phyloP scores from a whole-genome alignment of 2,888 invertebrate genomes.

The Atrina japonica region DNA sequence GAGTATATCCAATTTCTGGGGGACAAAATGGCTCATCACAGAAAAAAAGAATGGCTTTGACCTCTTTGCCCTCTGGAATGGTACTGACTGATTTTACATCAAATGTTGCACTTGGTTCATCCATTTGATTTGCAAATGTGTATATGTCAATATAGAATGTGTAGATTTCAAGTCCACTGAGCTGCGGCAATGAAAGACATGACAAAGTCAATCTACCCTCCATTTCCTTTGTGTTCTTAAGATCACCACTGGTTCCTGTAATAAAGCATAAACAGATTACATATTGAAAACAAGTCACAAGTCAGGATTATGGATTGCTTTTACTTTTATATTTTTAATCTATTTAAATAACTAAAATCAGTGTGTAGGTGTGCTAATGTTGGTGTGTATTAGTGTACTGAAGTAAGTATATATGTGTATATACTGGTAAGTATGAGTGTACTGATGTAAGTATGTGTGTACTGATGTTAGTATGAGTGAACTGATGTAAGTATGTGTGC shows the following conservation, averaged over 20 bases:
- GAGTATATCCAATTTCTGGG: constrained; percentile 54
- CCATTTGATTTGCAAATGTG: constrained; percentile 29
- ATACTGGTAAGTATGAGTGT: too few relatives aligned
- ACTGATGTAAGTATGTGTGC: too few relatives aligned
- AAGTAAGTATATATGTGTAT: too few relatives aligned
- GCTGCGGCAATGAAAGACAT: constrained; percentile 55
- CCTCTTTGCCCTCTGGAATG: constrained; percentile 39
- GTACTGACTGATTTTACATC: constrained; percentile 19
- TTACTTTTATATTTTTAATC: too few relatives aligned
- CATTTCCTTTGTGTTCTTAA: neutral
- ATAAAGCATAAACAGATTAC: neutral
- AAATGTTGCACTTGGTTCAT: constrained; percentile 20
- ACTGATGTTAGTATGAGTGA: too few relatives aligned
- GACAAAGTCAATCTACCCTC: constrained; percentile 46
- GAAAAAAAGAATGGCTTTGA: constrained; percentile 59
- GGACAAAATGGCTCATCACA: constrained; percentile 59
- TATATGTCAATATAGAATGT: constrained; percentile 46
- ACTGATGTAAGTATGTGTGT: too few relatives aligned
- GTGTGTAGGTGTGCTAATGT: too few relatives aligned
- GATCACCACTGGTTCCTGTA: constrained; percentile 16
- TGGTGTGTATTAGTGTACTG: too few relatives aligned
- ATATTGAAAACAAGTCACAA: too few relatives aligned
- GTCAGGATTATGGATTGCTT: too few relatives aligned
- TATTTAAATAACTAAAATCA: too few relatives aligned
- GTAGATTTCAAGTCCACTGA: constrained; percentile 53